Evolutionary conservation across 2,797 vertebrate species (phyloP), one percentile per base, ranked within the genome.

Genomic region (Ctenopoma kingsleyae): DNA sequence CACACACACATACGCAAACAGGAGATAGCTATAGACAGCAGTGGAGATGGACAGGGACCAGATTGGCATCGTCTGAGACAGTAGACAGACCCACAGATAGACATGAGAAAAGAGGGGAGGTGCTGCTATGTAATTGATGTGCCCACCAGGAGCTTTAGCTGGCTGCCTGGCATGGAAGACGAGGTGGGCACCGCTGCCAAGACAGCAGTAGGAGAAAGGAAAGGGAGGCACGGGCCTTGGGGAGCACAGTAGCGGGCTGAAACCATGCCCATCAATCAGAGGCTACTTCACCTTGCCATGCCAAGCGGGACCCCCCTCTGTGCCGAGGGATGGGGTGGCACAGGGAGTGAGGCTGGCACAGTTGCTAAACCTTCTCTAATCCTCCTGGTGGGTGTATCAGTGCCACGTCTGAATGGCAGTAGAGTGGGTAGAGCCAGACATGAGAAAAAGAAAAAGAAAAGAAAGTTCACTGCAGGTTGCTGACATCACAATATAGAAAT

Each of bases 191-290:
- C 78, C 60, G 80, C 86, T 93, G 92, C 92, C 92, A 93, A 92
- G 90, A 90, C 89, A 84, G 89, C 90, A 86, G 85, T 88, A 76
- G 86, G 90, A 90, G 87, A 89, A 91, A 87, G 87, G 84, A 80
- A 88, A 87, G 85, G 82, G 87, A 91, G 87, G 90, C 88, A 83
- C 68, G 43, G 87, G 87, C 90, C 84, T 90, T 85, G 66, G 93
- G 91, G 92, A 91, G 87, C 88, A 87, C 84, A 85, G 85, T 89
- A 83, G 85, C 73, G 66, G 74, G 87, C 91, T 92, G 93, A 94
- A 92, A 90, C 86, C 80, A 59, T 94, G 93, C 94, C 91, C 92
- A 94, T 94, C 92, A 94, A 94, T 95, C 93, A 94, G 93, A 86
- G 90, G 92, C 91, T 94, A 93, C 93, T 94, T 94, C 93, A 93